Base-by-base conservation (phyloP, 2,797 vertebrate species). In the Pseudochirops corinnae region DNA sequence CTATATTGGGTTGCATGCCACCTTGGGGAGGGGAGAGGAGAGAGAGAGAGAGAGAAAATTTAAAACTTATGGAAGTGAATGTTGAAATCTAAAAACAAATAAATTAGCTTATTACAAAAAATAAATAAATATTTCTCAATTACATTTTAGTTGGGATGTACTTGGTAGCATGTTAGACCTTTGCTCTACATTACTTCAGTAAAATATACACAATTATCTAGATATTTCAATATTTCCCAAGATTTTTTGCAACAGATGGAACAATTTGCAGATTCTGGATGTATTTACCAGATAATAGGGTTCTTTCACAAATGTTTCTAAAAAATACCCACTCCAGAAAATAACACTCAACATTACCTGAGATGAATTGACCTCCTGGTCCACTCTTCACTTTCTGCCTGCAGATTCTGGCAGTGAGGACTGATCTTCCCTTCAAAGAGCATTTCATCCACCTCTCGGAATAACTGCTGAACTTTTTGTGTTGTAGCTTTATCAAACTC, bases 361-460 rank as follows among this genome's bases (percentile, higher is more conserved):
- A 99, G 97, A 90, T 99, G 99, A 92, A 99, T 98, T 90, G 99
- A 99, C 53, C 97, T 98, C 87, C 98, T 94, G 21, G 98, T 98
- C 99, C 99, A 99, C 90, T 99, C 99, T 29, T 97, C 94, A 97
- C 99, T 99, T 97, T 99, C 99, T 9, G 95, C 96, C 97, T 98
- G 96, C 0, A 99, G 98, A 56, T 97, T 98, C 97, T 99, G 97
- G 4, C 98, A 99, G 90, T 98, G 98, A 91, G 98, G 97, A 90
- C 98, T 98, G 57, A 98, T 98, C 96, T 98, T 99, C 57, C 98
- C 99, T 98, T 99, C 99, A 98, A 99, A 99, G 39, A 99, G 96
- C 98, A 99, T 98, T 98, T 99, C 99, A 93, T 99, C 99, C 13
- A 99, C 98, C 94, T 99, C 99, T 98, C 98, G 98, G 94, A 99